Conservation (phyloP, 2,113 vertebrate genomes). For the Sinocyclocheilus rhinocerous region DNA sequence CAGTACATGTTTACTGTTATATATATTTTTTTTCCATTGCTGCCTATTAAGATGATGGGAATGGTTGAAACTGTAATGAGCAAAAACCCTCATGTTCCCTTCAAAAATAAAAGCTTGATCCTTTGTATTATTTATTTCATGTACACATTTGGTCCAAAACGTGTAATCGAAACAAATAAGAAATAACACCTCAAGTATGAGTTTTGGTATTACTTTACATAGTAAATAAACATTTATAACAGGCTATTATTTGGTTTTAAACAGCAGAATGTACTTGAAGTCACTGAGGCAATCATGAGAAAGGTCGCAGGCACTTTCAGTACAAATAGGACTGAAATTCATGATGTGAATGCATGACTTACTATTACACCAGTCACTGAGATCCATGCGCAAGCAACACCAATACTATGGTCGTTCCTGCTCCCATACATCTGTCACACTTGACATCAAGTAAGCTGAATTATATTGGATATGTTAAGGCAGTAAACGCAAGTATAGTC, state of each 20-base stretch:
- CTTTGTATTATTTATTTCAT: not conserved
- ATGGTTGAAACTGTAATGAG: not conserved
- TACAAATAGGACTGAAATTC: constrained; percentile 46
- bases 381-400: constrained; percentile 54
- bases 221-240: constrained; percentile 48
- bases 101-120: constrained; percentile 14
- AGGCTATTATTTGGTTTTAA: constrained; percentile 60
- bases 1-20: not conserved
- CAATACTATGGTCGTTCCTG: not conserved
- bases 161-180: not conserved
- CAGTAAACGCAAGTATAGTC: constrained; percentile 55
- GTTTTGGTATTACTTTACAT: constrained; percentile 31
- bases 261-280: constrained; percentile 52
- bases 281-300: constrained; percentile 53
- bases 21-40: not conserved
- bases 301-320: constrained; percentile 70
- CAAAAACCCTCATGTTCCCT: not conserved
- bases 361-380: constrained; percentile 38
- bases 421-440: not conserved
- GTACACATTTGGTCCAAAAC: not conserved
- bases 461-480: constrained; percentile 61
- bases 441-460: constrained; percentile 35
- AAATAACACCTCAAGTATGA: not conserved
- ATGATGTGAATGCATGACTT: constrained; percentile 36
- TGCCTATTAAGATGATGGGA: not conserved